phyloP scores from a whole-genome alignment of 2,888 invertebrate genomes.

The Troides oblongomaculatus region DNA sequence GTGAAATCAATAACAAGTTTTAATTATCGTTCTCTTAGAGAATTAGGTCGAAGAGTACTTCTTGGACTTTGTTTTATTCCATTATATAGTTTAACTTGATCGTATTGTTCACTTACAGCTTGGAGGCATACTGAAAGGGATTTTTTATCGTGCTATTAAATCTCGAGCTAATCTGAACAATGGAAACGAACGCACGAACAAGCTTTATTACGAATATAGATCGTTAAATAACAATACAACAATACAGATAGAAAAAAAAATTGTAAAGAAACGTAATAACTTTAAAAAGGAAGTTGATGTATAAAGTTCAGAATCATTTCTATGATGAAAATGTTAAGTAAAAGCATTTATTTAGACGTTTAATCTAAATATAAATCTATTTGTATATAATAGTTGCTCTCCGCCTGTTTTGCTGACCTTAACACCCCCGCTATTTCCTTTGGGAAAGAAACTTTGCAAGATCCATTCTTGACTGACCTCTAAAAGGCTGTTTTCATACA shows the following conservation, averaged over 20 bases:
- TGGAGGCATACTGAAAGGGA: constrained; percentile 15
- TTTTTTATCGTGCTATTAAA: constrained; percentile 23
- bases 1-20: constrained; percentile 6
- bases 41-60: constrained; percentile 2
- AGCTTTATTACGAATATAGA: constrained; percentile 18
- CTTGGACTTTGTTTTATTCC: constrained; percentile 4
- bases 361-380: no score
- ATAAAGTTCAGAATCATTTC: not conserved
- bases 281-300: not conserved
- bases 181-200: constrained; percentile 22
- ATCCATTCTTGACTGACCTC: no score
- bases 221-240: constrained; percentile 21
- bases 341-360: no score
- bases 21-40: not conserved
- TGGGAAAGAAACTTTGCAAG: no score
- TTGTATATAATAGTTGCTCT: no score
- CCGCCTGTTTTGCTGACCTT: no score
- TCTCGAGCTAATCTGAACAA: constrained; percentile 27
- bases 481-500: no score
- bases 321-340: no score
- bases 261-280: not conserved
- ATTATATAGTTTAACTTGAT: constrained; percentile 16
- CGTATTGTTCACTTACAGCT: constrained; percentile 24
- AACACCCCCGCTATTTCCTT: no score
- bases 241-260: constrained; percentile 9